Percentiles rank a stretch among this genome's conserved stretches.
Evolutionary conservation across 2,113 vertebrate species (phyloP).

Genomic region (Poeciliopsis retropinna): DNA sequence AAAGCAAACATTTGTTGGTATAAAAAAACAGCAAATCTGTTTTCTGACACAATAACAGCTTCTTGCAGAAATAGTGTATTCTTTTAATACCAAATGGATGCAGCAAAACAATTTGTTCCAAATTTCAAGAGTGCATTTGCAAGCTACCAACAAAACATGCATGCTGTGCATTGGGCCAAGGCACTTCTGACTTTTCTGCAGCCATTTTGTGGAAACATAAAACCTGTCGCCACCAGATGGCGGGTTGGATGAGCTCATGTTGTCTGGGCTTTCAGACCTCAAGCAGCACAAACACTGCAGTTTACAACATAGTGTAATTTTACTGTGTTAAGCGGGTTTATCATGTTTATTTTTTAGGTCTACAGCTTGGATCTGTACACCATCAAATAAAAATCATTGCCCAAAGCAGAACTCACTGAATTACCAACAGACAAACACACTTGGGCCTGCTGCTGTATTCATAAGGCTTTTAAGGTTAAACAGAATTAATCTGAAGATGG

Average conservation of each 20-base stretch:
- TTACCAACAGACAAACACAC: constrained; percentile 6
- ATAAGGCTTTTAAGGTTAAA: constrained; percentile 15
- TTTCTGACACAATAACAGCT: neutral
- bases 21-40: neutral
- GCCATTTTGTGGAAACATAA: constrained; percentile 12
- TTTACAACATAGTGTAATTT: neutral
- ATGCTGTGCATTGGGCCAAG: constrained; percentile 63
- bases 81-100: neutral
- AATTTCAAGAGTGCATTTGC: constrained; percentile 21
- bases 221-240: constrained; percentile 34
- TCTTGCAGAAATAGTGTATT: neutral
- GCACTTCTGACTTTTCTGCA: constrained; percentile 68
- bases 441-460: constrained; percentile 25
- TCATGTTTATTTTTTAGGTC: constrained; percentile 4
- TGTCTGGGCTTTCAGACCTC: neutral
- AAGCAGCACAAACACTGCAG: constrained; percentile 3
- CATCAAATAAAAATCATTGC: neutral
- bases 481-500: neutral
- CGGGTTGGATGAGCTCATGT: neutral
- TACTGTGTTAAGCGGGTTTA: neutral
- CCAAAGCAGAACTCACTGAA: constrained; percentile 12
- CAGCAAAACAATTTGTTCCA: neutral
- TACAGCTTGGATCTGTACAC: constrained; percentile 1
- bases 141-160: constrained; percentile 44
- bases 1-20: neutral